Conservation (phyloP, 2,888 invertebrate genomes). For the Orthonevra nobilis region DNA sequence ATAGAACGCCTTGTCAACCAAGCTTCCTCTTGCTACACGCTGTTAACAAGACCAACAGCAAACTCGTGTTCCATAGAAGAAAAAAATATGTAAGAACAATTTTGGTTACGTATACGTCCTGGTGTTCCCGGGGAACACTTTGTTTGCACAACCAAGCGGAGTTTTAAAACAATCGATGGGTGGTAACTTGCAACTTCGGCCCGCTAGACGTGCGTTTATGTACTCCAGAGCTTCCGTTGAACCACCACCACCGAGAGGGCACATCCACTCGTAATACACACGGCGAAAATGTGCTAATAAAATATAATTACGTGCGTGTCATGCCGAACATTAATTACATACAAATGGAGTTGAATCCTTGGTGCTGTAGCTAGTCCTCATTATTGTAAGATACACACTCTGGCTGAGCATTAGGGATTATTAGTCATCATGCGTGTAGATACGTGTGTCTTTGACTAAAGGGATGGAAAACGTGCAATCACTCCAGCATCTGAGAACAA, state of each 20-base stretch:
- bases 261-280: constrained; percentile 26
- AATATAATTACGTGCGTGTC: constrained; percentile 66
- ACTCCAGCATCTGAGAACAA: constrained; percentile 1
- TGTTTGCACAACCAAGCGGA: too few relatives aligned
- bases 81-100: not conserved
- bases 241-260: not conserved
- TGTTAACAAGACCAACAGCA: constrained; percentile 6
- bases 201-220: not conserved
- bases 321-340: constrained; percentile 59
- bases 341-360: constrained; percentile 42
- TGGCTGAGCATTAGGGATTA: constrained; percentile 17
- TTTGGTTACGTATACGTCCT: constrained; percentile 9
- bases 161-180: too few relatives aligned
- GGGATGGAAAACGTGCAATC: constrained; percentile 19
- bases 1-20: constrained; percentile 12
- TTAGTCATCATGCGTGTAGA: constrained; percentile 1
- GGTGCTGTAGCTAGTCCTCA: constrained; percentile 38
- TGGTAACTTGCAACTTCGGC: not conserved
- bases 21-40: not conserved
- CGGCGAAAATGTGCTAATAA: constrained; percentile 45
- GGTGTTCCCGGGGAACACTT: not conserved
- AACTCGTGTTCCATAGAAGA: constrained; percentile 12
- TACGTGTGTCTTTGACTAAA: not conserved
- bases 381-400: constrained; percentile 49
- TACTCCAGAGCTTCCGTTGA: too few relatives aligned